Conservation (phyloP, 2,113 vertebrate genomes). For the Tetraodon nigroviridis region DNA sequence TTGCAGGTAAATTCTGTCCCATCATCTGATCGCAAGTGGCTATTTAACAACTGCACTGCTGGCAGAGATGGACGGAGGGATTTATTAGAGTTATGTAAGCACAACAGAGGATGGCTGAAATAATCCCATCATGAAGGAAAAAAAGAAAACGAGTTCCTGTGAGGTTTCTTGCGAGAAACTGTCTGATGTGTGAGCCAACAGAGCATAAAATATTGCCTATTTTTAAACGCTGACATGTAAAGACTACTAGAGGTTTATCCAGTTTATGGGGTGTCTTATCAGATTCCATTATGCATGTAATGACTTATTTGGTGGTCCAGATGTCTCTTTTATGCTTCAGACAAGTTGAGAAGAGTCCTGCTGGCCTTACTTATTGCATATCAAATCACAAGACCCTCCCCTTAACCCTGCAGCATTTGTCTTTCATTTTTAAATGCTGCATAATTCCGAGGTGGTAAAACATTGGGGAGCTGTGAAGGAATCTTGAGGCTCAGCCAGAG, state of each 20-base stretch:
- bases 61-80: conserved; percentile 25
- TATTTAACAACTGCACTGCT: conserved; percentile 19
- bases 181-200: conserved; percentile 25
- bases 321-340: conserved; percentile 50
- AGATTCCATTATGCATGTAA: conserved; percentile 35
- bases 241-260: conserved; percentile 23
- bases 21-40: conserved; percentile 25
- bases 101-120: conserved; percentile 28
- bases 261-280: conserved; percentile 31
- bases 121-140: conserved; percentile 19
- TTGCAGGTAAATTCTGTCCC: conserved; percentile 1
- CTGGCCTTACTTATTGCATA: conserved; percentile 26
- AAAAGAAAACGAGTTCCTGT: conserved; percentile 33
- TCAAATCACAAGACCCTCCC: background rate
- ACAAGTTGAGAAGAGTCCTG: conserved; percentile 27
- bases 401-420: background rate
- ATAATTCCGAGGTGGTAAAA: background rate
- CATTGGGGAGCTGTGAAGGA: conserved; percentile 15
- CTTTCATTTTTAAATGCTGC: conserved; percentile 7
- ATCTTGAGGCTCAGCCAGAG: background rate
- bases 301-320: conserved; percentile 14
- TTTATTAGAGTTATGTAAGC: conserved; percentile 34
- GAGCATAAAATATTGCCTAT: conserved; percentile 5
- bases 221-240: conserved; percentile 27
- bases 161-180: conserved; percentile 15